Evolutionary conservation across 2,797 vertebrate genomes (phyloP).

Genomic region (Acrossocheilus fasciatus): DNA sequence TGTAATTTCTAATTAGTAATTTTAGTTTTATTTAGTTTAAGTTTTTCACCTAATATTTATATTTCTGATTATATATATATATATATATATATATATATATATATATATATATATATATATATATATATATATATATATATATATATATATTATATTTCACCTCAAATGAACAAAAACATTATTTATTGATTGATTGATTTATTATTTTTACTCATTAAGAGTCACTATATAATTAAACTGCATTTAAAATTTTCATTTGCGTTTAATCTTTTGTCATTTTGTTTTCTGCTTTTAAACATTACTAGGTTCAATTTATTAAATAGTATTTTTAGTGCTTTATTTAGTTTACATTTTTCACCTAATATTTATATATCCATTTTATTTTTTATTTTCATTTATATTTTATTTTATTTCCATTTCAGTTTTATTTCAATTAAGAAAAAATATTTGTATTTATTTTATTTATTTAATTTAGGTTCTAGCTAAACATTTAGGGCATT

Average conservation of each 20-base stretch:
- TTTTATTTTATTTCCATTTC: background rate
- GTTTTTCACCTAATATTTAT: too few species aligned
- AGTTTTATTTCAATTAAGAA: background rate
- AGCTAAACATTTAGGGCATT: background rate
- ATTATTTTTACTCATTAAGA: background rate
- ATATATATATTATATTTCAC: background rate
- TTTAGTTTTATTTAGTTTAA: background rate
- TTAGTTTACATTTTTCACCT: background rate
- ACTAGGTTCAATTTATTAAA: too few species aligned
- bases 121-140: background rate
- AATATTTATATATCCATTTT: background rate
- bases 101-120: background rate
- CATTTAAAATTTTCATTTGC: too few species aligned
- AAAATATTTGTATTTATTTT: background rate
- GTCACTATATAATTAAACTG: background rate
- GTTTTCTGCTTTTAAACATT: too few species aligned
- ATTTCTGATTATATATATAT: background rate
- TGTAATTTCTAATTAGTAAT: background rate
- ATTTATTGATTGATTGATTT: background rate
- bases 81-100: background rate
- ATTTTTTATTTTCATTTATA: background rate
- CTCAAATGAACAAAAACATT: background rate
- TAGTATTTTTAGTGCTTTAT: too few species aligned
- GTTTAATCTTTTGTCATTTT: too few species aligned
- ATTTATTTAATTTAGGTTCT: background rate